Evolutionary conservation across 2,797 vertebrate genomes (phyloP), one percentile per base, ranked within the genome.

Genomic region (Triplophysa bombifrons): DNA sequence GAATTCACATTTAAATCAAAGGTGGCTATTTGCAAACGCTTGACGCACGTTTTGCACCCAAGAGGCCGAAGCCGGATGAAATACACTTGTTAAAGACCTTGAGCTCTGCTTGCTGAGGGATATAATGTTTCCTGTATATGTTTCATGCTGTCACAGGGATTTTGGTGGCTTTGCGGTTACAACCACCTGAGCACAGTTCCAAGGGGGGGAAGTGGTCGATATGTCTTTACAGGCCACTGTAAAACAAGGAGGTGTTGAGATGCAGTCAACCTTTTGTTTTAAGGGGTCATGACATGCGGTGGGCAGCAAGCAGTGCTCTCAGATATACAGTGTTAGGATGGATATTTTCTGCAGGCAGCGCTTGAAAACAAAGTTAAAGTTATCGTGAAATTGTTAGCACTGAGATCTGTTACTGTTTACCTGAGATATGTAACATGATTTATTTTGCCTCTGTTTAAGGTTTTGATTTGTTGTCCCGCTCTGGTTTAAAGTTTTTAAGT

Each of bases 161-260:
- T 69, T 70, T 55, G 68, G 56, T 74, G n/a, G 48, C 41, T 71
- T 69, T 78, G 63, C 41, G 73, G 56, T 83, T 82, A 70, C 80
- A 72, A 86, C 65, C 74, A 76, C 65, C 75, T 69, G 82, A 63
- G 74, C 64, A 64, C 72, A 51, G 30, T 80, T 55, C 79, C 75
- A 72, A 50, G 19, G 70, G 46, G 34, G 72, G 22, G 53, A 53
- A 81, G 63, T 80, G 87, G 84, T 86, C 87, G 80, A 87, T 86
- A 85, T 79, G 80, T 84, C 71, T 84, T 87, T 84, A 82, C 78
- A 67, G 65, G 50, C 63, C 44, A 72, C 51, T 61, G 74, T 79
- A 82, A 80, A 85, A 80, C 76, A 76, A 53, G 83, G 80, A 81
- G 51, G 82, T 74, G 56, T 67, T 34, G 77, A 78, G 82, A 87